Evolutionary conservation across 2,888 invertebrate genomes (phyloP).

Genomic region (Rhimphoctona megacephalus): DNA sequence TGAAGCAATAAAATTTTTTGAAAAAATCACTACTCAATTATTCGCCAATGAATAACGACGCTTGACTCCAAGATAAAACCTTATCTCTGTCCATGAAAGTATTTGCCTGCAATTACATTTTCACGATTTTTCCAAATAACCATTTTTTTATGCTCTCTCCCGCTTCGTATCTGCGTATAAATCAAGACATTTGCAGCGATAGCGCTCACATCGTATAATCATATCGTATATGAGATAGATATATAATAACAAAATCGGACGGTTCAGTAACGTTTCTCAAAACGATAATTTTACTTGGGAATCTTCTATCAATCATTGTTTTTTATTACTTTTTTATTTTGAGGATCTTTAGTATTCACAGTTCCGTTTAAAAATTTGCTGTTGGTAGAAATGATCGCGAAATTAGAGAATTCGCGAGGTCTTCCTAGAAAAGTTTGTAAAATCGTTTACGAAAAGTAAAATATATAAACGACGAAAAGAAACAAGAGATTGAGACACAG

Average conservation of each 20-base stretch:
- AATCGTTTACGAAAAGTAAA: too few species aligned
- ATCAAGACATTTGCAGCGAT: background rate
- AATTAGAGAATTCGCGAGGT: too few species aligned
- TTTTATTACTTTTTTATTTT: background rate
- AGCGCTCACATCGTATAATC: slow-evolving; percentile 22
- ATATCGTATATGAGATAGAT: too few species aligned
- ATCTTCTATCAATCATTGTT: background rate
- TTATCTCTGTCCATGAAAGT: slow-evolving; percentile 1
- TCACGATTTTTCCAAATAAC: background rate
- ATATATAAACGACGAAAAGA: too few species aligned
- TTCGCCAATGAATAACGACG: background rate
- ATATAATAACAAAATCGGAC: slow-evolving; percentile 58
- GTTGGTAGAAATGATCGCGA: too few species aligned
- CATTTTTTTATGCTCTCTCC: background rate
- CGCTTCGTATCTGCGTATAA: background rate
- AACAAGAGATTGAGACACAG: too few species aligned
- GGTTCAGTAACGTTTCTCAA: slow-evolving; percentile 5
- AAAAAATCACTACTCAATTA: background rate
- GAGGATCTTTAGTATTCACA: background rate
- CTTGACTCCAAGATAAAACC: background rate
- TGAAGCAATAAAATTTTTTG: background rate
- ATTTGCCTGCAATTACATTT: background rate
- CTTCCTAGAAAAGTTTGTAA: too few species aligned
- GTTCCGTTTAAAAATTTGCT: background rate
- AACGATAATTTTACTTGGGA: slow-evolving; percentile 1